phyloP scores from a whole-genome alignment of 2,113 vertebrate species.

The Solea solea region DNA sequence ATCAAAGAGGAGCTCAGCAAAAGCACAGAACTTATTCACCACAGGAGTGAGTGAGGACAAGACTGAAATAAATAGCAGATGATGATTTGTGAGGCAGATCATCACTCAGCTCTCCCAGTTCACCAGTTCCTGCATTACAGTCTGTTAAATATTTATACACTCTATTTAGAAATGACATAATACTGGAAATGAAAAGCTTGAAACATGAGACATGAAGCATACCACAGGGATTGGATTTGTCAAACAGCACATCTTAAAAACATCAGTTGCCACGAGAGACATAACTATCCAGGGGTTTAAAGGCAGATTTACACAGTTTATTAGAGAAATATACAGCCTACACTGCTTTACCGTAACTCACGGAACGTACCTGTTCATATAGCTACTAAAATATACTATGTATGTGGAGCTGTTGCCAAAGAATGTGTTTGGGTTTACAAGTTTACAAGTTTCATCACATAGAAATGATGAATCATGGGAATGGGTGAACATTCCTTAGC shows the following conservation, averaged over 20 bases:
- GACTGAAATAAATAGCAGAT: not conserved
- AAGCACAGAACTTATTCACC: not conserved
- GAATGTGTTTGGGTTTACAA: slow-evolving; percentile 57
- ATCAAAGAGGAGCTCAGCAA: not conserved
- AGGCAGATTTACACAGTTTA: not conserved
- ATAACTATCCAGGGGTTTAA: slow-evolving; percentile 1
- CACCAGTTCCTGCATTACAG: not conserved
- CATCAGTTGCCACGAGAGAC: not conserved
- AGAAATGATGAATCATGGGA: slow-evolving; percentile 44
- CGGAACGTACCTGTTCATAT: not conserved
- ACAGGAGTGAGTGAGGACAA: not conserved
- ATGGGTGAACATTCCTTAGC: slow-evolving; percentile 32
- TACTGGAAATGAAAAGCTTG: slow-evolving; percentile 12
- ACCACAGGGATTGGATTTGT: slow-evolving; percentile 35
- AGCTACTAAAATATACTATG: not conserved
- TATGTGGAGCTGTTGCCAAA: slow-evolving; percentile 31
- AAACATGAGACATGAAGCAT: slow-evolving; percentile 9
- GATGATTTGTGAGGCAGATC: not conserved
- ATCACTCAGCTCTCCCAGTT: not conserved
- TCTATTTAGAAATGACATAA: slow-evolving; percentile 23
- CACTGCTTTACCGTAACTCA: slow-evolving; percentile 20
- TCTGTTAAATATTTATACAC: slow-evolving; percentile 37
- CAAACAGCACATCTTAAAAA: slow-evolving; percentile 38
- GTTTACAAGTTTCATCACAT: slow-evolving; percentile 41
- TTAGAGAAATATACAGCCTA: not conserved